These are phyloP conservation scores for Sebastes oblongus DNA, from an alignment of 2,797 vertebrate genomes.

Conservation along the genomic window DNA sequence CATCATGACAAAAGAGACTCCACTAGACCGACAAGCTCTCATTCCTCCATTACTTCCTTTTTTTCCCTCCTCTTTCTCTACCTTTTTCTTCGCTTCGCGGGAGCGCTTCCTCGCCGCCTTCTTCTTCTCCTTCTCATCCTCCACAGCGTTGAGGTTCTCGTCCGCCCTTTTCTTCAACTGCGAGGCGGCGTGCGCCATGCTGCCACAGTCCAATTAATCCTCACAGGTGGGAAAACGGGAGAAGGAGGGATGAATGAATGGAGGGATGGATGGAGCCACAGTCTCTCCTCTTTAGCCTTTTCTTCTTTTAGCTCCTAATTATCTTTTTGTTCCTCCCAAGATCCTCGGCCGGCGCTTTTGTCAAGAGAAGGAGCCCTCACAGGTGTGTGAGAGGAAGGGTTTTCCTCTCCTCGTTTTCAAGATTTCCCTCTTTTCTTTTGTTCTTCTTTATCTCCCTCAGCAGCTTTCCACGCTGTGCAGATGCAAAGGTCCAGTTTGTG, in stretches of 20 bases:
- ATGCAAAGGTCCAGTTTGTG: constrained; percentile 47
- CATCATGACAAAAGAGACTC: constrained; percentile 70
- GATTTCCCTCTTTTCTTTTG: constrained; percentile 32
- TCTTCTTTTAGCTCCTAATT: constrained; percentile 24
- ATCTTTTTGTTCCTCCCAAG: constrained; percentile 23
- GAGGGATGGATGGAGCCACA: constrained; percentile 8
- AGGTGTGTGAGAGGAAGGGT: constrained; percentile 38
- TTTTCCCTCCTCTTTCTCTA: constrained; percentile 69
- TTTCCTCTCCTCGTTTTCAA: constrained; percentile 26
- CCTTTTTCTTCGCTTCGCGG: constrained; percentile 97
- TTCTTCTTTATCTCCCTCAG: constrained; percentile 32
- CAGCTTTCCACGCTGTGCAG: constrained; percentile 39
- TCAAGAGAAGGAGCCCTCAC: constrained; percentile 39
- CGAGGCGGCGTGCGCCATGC: constrained; percentile 98
- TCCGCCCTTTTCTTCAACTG: constrained; percentile 98
- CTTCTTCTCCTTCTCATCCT: constrained; percentile 94
- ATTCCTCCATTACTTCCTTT: constrained; percentile 6
- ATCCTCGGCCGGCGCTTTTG: constrained; percentile 11
- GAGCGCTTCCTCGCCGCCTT: constrained; percentile 84
- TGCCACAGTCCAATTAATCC: constrained; percentile 83
- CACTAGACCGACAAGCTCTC: constrained; percentile 28
- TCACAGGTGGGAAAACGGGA: constrained; percentile 67
- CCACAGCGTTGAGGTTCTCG: constrained; percentile 90
- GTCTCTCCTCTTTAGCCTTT: constrained; percentile 30
- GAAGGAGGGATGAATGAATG: constrained; percentile 33